Evolutionary conservation across 2,797 vertebrate genomes (phyloP), one percentile per base, ranked within the genome.

Genomic region (Lithobates pipiens): DNA sequence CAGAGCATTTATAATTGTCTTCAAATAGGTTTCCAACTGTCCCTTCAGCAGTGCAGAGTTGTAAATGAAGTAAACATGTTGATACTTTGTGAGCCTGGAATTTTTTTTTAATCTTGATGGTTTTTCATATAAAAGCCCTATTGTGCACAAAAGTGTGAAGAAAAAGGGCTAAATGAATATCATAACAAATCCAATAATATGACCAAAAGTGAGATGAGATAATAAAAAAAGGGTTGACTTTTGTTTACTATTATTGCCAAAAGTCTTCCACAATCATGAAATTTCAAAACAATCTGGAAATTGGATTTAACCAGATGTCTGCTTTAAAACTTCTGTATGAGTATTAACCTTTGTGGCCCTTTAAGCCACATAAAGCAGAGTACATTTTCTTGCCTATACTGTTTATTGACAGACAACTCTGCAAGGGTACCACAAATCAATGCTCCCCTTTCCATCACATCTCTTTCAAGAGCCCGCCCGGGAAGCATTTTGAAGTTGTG

Each of bases 401-500:
- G 46, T 73, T 73, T 44, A 72, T 73, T 73, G 76, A 72, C 67
- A 57, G 50, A 6, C 46, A 42, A 42, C 68, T 50, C 46, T 32
- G 36, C 69, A 78, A 84, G 67, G 29, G 29, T 71, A 32, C 50
- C 32, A 46, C 68, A 73, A 71, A 82, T 82, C 69, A 82, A 82
- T 82, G 69, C 42, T 16, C 65, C 67, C 21, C 76, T 68, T 77
- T 77, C 63, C 65, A 68, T 71, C 82, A 70, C 65, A 29, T 84
- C 76, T 79, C 77, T 72, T 78, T 74, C 54, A 79, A 79, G 70
- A 50, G 57, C 29, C 67, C 27, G 21, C 68, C 54, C 23, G 36
- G 75, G 36, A 34, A 79, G 69, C 69, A 67, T 73, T 85, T 79
- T 79, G 71, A 85, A 72, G 76, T 79, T 82, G 80, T 44, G 70